phyloP scores from a whole-genome alignment of 64 coral and sea anemone species.

The Dendronephthya gigantea region DNA sequence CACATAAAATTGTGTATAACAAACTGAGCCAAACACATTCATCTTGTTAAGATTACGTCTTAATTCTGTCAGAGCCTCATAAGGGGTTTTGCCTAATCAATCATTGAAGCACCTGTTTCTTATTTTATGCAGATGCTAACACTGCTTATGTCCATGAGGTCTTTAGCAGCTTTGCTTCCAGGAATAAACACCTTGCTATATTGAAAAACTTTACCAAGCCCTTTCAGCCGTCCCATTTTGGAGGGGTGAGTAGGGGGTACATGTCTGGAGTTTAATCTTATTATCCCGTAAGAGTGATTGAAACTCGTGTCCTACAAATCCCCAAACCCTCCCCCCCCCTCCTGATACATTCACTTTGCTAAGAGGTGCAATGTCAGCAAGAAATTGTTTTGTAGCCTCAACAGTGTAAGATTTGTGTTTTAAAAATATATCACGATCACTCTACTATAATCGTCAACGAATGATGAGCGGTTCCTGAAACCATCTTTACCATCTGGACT shows the following conservation, averaged over 20 bases:
- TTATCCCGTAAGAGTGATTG: neutral
- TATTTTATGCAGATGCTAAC: no score
- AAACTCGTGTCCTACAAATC: no score
- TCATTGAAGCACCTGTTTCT: no score
- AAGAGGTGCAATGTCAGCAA: neutral
- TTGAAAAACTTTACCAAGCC: neutral
- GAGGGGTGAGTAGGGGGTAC: neutral
- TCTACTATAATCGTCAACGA: neutral
- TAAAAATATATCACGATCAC: neutral
- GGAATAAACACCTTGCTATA: slow-evolving; percentile 1
- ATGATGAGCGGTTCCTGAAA: neutral
- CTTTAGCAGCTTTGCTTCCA: slow-evolving; percentile 16
- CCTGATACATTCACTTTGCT: neutral
- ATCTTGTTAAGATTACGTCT: slow-evolving; percentile 17
- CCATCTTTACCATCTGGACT: neutral
- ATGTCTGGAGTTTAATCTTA: neutral
- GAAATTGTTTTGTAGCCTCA: neutral
- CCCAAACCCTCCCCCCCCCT: no score
- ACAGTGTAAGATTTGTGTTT: neutral
- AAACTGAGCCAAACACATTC: slow-evolving; percentile 32
- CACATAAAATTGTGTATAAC: slow-evolving; percentile 27
- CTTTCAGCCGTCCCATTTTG: slow-evolving; percentile 2
- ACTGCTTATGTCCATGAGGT: slow-evolving; percentile 19
- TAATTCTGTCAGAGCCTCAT: neutral
- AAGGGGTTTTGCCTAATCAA: no score